These are phyloP conservation scores for Maniola jurtina DNA, from an alignment of 1,140 invertebrate species.

Conservation along the genomic window DNA sequence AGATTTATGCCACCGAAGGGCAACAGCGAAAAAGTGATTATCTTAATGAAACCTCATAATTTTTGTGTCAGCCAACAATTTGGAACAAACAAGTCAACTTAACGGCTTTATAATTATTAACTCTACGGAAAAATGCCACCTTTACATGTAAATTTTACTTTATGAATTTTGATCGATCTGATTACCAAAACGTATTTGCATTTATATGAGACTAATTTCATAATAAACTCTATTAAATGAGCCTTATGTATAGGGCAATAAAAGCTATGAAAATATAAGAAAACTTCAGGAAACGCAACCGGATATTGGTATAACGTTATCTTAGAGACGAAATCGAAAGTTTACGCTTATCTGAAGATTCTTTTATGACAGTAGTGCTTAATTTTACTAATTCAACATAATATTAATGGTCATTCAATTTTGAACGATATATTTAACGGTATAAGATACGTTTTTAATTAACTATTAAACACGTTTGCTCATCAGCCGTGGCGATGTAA, in stretches of 20 bases:
- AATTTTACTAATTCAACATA: constrained; percentile 20
- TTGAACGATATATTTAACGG: neutral
- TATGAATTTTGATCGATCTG: constrained; percentile 15
- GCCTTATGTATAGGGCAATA: neutral
- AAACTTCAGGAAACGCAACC: neutral
- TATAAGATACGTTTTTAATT: constrained; percentile 5
- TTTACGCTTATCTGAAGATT: constrained; percentile 25
- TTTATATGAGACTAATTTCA: neutral
- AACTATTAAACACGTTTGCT: neutral
- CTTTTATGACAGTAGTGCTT: constrained; percentile 29
- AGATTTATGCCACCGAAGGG: constrained; percentile 11
- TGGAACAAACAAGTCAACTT: constrained; percentile 12
- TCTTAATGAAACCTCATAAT: constrained; percentile 17
- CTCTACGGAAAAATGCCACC: constrained; percentile 11
- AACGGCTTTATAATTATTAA: constrained; percentile 17
- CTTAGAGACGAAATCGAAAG: constrained; percentile 21
- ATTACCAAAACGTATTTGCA: neutral
- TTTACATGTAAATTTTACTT: constrained; percentile 19
- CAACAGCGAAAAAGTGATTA: constrained; percentile 14
- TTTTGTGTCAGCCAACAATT: constrained; percentile 4
- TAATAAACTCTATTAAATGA: neutral
- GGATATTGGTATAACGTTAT: neutral
- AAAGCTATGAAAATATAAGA: neutral
- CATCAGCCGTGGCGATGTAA: constrained; percentile 7
- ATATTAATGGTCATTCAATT: neutral